These are phyloP conservation scores for Gyps fulvus DNA, from an alignment of 2,113 vertebrate species.

Conservation along the genomic window DNA sequence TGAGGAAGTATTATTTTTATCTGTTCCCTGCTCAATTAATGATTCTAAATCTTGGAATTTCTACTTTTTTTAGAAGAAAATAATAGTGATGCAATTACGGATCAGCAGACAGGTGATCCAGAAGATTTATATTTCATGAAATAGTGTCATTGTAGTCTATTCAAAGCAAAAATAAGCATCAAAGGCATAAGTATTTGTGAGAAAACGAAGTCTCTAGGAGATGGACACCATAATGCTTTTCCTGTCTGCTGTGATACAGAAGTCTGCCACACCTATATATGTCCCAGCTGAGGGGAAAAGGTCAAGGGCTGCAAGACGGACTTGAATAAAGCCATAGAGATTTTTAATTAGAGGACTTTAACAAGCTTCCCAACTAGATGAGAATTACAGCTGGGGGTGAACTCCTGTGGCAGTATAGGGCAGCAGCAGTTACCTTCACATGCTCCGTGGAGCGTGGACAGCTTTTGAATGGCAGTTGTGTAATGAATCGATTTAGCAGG, in stretches of 20 bases:
- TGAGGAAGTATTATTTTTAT: neutral
- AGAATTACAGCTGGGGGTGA: conserved; percentile 26
- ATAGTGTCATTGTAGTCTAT: neutral
- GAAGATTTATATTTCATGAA: neutral
- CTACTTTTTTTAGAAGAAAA: neutral
- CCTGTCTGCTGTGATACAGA: neutral
- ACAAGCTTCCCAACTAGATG: conserved; percentile 7
- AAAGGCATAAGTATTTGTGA: neutral
- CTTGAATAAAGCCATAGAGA: neutral
- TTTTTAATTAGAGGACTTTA: conserved; percentile 42
- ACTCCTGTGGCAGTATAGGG: neutral
- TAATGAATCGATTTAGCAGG: neutral
- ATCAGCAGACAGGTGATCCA: neutral
- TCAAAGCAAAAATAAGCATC: neutral
- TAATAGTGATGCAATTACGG: neutral
- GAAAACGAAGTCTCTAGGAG: neutral
- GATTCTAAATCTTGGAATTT: neutral
- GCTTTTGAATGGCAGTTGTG: neutral
- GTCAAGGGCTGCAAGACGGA: neutral
- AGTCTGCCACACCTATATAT: neutral
- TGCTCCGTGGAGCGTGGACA: neutral
- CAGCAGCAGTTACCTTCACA: neutral
- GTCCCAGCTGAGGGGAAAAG: neutral
- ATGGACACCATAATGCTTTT: neutral
- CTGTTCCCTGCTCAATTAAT: neutral